Evolutionary conservation across 1,140 invertebrate genomes (phyloP).

Genomic region (Lerema accius): DNA sequence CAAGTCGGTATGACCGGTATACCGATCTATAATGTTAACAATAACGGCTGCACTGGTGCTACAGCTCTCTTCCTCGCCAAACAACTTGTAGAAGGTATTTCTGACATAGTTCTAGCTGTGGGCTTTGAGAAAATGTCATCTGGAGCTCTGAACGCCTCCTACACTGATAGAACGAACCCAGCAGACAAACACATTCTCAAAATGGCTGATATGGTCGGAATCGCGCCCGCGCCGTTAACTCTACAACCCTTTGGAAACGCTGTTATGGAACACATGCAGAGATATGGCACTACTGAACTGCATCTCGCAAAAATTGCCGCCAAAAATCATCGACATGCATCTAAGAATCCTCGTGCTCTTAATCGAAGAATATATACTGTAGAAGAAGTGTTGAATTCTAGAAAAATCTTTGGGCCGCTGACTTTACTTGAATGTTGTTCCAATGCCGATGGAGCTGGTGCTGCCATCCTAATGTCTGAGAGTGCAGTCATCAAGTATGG

Average conservation of each 20-base stretch:
- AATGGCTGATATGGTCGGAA: conserved; percentile 91
- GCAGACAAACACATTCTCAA: conserved; percentile 95
- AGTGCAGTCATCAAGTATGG: conserved; percentile 93
- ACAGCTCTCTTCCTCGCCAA: conserved; percentile 95
- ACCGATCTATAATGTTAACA: conserved; percentile 99
- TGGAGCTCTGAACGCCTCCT: conserved; percentile 93
- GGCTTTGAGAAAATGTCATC: conserved; percentile 99
- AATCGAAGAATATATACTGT: conserved; percentile 95
- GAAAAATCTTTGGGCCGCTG: conserved; percentile 93
- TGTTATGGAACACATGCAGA: conserved; percentile 97
- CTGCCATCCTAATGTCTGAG: conserved; percentile 95
- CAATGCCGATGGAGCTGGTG: conserved; percentile 97
- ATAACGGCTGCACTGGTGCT: conserved; percentile 98
- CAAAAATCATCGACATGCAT: conserved; percentile 98
- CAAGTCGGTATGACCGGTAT: conserved; percentile 98
- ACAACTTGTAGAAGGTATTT: conserved; percentile 92
- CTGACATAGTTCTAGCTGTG: conserved; percentile 94
- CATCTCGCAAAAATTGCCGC: conserved; percentile 99
- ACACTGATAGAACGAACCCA: conserved; percentile 95
- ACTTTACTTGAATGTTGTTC: conserved; percentile 99
- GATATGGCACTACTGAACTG: conserved; percentile 95
- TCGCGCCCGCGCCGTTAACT: conserved; percentile 91
- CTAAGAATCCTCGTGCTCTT: conserved; percentile 98
- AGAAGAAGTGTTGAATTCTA: conserved; percentile 94
- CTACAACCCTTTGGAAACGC: conserved; percentile 99